These are phyloP conservation scores for Bryconaethiops microstoma DNA, from an alignment of 2,797 vertebrate species.

Conservation along the genomic window DNA sequence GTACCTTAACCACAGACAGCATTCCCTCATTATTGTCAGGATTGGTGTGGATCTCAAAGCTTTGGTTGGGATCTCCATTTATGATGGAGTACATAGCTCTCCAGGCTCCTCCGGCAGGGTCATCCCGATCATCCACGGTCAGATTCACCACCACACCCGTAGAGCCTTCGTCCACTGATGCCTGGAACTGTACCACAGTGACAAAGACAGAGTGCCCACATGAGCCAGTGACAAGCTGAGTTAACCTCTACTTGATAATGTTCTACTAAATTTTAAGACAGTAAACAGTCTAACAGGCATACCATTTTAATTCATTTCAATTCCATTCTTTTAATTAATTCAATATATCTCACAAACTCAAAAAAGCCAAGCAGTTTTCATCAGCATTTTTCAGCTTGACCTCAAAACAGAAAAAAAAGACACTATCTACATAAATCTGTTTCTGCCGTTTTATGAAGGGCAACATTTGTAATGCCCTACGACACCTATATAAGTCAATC, in stretches of 20 bases:
- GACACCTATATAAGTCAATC: too few species aligned
- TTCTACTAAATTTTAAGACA: too few species aligned
- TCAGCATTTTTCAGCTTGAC: too few species aligned
- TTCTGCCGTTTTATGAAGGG: too few species aligned
- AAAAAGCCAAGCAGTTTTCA: too few species aligned
- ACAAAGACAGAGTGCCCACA: background rate
- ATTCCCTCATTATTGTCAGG: constrained; percentile 95
- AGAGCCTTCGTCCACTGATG: constrained; percentile 88
- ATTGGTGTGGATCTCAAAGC: constrained; percentile 94
- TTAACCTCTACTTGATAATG: constrained; percentile 11
- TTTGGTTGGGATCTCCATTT: constrained; percentile 88
- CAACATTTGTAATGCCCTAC: too few species aligned
- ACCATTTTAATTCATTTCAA: too few species aligned
- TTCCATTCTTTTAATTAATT: too few species aligned
- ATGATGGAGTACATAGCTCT: constrained; percentile 92
- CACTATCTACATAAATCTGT: too few species aligned
- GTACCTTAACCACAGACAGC: constrained; percentile 94
- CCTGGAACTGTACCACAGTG: constrained; percentile 84
- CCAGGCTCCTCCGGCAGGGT: constrained; percentile 90
- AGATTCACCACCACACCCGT: constrained; percentile 92
- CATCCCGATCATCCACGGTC: constrained; percentile 91
- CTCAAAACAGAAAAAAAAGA: too few species aligned
- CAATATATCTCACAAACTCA: too few species aligned
- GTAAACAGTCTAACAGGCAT: too few species aligned
- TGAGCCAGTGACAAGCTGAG: background rate